These are phyloP conservation scores for Drosophila quadrilineata DNA, from an alignment of 1,140 invertebrate species.

Conservation along the genomic window DNA sequence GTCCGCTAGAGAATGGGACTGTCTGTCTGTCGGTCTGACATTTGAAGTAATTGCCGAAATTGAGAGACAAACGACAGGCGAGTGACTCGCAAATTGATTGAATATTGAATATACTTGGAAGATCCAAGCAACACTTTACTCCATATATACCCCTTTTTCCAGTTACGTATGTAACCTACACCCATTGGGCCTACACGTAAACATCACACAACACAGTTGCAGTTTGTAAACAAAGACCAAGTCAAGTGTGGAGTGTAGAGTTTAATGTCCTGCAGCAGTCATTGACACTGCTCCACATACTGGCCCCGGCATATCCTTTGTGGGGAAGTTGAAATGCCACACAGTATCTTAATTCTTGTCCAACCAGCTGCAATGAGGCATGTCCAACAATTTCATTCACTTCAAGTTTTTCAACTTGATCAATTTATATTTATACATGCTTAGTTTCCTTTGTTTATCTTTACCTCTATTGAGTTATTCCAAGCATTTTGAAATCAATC, in stretches of 20 bases:
- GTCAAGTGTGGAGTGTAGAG: slow-evolving; percentile 15
- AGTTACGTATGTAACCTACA: slow-evolving; percentile 16
- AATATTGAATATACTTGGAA: neutral
- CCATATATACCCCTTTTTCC: no score
- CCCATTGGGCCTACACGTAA: slow-evolving; percentile 30
- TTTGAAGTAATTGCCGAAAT: slow-evolving; percentile 62
- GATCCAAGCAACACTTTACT: no score
- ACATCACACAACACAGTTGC: slow-evolving; percentile 22
- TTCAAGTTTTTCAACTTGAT: slow-evolving; percentile 3
- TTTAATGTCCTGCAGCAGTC: slow-evolving; percentile 56
- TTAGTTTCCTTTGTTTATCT: neutral
- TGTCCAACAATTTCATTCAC: slow-evolving; percentile 10
- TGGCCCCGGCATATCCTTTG: neutral
- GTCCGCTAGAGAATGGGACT: slow-evolving; percentile 36
- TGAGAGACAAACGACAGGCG: slow-evolving; percentile 49
- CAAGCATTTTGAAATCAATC: slow-evolving; percentile 15
- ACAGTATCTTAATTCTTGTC: slow-evolving; percentile 3
- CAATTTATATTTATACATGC: neutral
- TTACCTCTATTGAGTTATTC: slow-evolving; percentile 6
- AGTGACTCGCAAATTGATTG: slow-evolving; percentile 15
- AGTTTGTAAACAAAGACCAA: slow-evolving; percentile 30
- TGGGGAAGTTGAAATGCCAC: neutral
- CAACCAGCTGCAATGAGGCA: slow-evolving; percentile 17
- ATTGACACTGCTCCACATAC: slow-evolving; percentile 40
- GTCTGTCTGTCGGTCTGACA: no score